Percentiles rank a stretch among this genome's conserved stretches.
Conservation (phyloP, 2,113 vertebrate genomes). For the Podarcis raffonei region DNA sequence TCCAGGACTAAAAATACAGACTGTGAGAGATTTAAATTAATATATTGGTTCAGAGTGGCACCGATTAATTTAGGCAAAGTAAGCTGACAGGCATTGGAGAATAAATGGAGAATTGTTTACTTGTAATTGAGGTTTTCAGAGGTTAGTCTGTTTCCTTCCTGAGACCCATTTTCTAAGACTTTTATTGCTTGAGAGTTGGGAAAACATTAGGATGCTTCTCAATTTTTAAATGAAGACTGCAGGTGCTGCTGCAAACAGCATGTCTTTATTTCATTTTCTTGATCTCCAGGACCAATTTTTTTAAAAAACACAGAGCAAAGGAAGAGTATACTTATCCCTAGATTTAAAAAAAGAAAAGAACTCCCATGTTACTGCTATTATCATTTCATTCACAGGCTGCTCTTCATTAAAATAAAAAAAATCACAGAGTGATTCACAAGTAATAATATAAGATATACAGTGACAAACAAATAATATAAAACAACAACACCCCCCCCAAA, state of each 20-base stretch:
- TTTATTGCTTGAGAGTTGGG: not conserved
- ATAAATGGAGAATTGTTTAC: conserved; percentile 39
- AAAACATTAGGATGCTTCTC: conserved; percentile 7
- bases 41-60: conserved; percentile 29
- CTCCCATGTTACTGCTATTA: too few relatives aligned
- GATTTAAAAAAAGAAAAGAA: not conserved
- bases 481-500: too few relatives aligned
- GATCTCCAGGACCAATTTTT: not conserved
- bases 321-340: not conserved
- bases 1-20: conserved; percentile 42
- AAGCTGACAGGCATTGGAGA: conserved; percentile 14
- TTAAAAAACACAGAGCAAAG: not conserved
- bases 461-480: too few relatives aligned
- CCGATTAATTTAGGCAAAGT: conserved; percentile 57
- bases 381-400: too few relatives aligned
- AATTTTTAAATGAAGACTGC: not conserved
- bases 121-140: conserved; percentile 12
- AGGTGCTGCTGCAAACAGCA: not conserved
- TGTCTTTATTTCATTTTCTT: not conserved
- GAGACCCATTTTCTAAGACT: not conserved
- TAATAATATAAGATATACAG: too few relatives aligned
- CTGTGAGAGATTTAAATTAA: conserved; percentile 55
- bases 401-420: too few relatives aligned
- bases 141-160: not conserved
- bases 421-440: too few relatives aligned